phyloP scores from a whole-genome alignment of 1,140 invertebrate genomes.

The Teleogryllus occipitalis region DNA sequence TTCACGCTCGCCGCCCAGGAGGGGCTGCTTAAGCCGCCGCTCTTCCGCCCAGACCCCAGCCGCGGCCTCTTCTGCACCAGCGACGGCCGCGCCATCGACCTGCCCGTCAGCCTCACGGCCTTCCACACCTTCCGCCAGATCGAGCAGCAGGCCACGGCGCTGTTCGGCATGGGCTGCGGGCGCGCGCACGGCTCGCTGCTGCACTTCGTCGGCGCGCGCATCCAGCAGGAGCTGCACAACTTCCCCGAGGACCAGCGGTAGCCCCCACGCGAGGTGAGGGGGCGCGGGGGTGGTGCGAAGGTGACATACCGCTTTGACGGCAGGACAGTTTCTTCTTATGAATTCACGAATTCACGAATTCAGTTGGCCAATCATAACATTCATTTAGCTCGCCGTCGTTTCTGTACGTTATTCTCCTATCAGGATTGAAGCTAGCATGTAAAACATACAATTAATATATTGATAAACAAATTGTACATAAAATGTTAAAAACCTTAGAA shows the following conservation, averaged over 20 bases:
- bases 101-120: constrained; percentile 49
- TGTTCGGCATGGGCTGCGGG: constrained; percentile 42
- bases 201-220: constrained; percentile 52
- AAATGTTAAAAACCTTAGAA: no score
- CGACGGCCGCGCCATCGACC: constrained; percentile 53
- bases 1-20: constrained; percentile 57
- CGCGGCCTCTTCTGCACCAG: constrained; percentile 53
- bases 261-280: no score
- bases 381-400: no score
- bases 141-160: constrained; percentile 45
- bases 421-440: no score
- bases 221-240: constrained; percentile 43
- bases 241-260: constrained; percentile 18
- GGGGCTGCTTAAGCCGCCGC: constrained; percentile 46
- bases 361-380: no score
- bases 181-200: constrained; percentile 48
- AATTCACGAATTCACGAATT: no score
- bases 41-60: constrained; percentile 36
- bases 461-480: no score
- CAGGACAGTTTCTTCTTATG: no score
- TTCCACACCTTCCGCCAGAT: constrained; percentile 55
- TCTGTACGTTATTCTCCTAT: no score
- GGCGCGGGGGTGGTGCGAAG: no score
- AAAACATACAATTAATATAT: no score
- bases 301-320: no score